These are phyloP conservation scores for Neomorphus geoffroyi DNA, from an alignment of 2,797 vertebrate genomes.

Conservation along the genomic window DNA sequence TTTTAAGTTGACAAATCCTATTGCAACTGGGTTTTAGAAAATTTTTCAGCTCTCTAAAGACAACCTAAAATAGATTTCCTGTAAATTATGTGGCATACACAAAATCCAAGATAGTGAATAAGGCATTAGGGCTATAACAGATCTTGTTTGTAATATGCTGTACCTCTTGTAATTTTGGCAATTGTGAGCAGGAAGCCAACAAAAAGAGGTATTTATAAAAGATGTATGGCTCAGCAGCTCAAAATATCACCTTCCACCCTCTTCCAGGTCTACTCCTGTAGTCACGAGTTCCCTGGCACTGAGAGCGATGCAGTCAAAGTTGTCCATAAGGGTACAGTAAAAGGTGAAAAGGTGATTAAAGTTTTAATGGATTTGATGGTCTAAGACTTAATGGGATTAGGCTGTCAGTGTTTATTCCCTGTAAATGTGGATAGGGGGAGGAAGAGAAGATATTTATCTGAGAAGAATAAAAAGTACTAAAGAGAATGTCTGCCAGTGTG, in stretches of 20 bases:
- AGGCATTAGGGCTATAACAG: not conserved
- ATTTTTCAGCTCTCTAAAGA: not conserved
- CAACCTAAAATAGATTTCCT: slow-evolving; percentile 12
- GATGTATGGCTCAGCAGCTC: not conserved
- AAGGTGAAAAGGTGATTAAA: slow-evolving; percentile 30
- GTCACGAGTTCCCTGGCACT: not conserved
- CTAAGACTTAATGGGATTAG: slow-evolving; percentile 7
- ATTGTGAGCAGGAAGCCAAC: not conserved
- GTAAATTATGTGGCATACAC: not conserved
- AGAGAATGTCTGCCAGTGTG: not conserved
- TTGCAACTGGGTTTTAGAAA: slow-evolving; percentile 19
- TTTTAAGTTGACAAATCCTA: slow-evolving; percentile 27
- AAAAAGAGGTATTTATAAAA: slow-evolving; percentile 34
- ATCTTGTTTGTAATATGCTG: not conserved
- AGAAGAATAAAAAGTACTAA: not conserved
- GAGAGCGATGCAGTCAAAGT: not conserved
- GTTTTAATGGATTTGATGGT: slow-evolving; percentile 9
- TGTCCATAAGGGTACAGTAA: not conserved
- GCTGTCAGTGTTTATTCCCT: not conserved
- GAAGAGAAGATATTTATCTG: not conserved
- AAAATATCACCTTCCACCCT: not conserved
- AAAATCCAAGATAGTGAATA: not conserved
- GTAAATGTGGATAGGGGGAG: not conserved
- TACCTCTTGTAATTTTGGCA: not conserved
- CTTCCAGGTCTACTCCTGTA: not conserved